Evolutionary conservation across 2,888 invertebrate genomes (phyloP), one percentile per base, ranked within the genome.

Genomic region (Rhagonycha lutea): DNA sequence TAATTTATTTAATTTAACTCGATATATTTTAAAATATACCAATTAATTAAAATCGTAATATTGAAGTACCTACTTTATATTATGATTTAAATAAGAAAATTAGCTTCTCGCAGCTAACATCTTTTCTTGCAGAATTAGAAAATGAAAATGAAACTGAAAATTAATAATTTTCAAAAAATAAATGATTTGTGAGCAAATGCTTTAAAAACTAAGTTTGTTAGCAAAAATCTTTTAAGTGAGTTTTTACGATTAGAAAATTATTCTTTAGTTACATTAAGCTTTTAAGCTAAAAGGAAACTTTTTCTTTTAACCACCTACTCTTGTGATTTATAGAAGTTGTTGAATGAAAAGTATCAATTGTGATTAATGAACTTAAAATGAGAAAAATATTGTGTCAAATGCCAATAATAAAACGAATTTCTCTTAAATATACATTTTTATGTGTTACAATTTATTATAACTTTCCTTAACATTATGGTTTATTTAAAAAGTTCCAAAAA

Each of bases 171-270:
- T 47, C 47, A n/a, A 47, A 47, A 47, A 47, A 47, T 47, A 47
- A 47, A 47, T 47, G n/a, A 47, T 47, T 47, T 47, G 47, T 47
- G 47, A 47, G 47, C n/a, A 47, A 47, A n/a, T 47, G n/a, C 47
- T 47, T 47, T 47, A 24, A 65, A 65, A 65, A 65, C 23, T 24
- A 65, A 65, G n/a, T 26, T 65, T 24, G 23, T 65, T 24, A 65
- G 26, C 63, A 26, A 26, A 65, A 65, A 24, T 14, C 26, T 23
- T 65, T 65, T 65, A 65, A 65, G 63, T 65, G 63, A 65, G 63
- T 65, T 65, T 65, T 65, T 65, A 65, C 63, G 63, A 65, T 65
- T 65, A 65, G 63, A 65, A 65, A 65, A 65, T 65, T 65, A 65
- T 65, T 65, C 63, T 65, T 65, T 65, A 65, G 63, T 65, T 65